Percentiles rank a stretch among this genome's conserved stretches.
Conservation (phyloP, 2,888 invertebrate species). For the Drosophila mulleri region DNA sequence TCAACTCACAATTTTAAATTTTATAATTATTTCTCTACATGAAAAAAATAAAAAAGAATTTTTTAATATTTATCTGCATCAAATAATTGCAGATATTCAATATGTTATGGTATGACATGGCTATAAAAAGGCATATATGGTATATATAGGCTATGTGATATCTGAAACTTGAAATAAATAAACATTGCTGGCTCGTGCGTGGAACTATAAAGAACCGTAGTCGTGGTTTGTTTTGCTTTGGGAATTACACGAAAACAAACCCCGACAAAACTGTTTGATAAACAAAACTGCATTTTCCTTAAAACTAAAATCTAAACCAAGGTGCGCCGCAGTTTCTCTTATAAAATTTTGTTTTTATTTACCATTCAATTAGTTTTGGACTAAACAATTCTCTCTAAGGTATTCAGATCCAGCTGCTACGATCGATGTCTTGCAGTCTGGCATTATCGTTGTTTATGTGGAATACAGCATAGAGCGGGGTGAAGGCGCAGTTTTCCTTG, state of each 20-base stretch:
- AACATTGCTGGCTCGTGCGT: background rate
- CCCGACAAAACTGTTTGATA: background rate
- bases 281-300: background rate
- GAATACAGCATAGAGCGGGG: constrained; percentile 59
- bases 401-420: constrained; percentile 54
- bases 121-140: no score
- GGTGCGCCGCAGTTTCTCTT: background rate
- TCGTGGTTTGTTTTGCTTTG: background rate
- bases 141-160: background rate
- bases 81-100: background rate
- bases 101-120: no score
- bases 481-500: constrained; percentile 29
- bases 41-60: no score
- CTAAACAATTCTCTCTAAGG: background rate
- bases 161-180: background rate
- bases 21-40: no score
- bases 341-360: constrained; percentile 1
- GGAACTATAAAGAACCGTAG: background rate
- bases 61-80: no score
- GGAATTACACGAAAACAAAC: background rate
- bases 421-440: constrained; percentile 32
- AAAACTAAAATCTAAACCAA: background rate
- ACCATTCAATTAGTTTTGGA: background rate
- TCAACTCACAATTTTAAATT: no score
- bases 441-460: constrained; percentile 27